phyloP scores from a whole-genome alignment of 2,797 vertebrate species.

The Rhinatrema bivittatum region DNA sequence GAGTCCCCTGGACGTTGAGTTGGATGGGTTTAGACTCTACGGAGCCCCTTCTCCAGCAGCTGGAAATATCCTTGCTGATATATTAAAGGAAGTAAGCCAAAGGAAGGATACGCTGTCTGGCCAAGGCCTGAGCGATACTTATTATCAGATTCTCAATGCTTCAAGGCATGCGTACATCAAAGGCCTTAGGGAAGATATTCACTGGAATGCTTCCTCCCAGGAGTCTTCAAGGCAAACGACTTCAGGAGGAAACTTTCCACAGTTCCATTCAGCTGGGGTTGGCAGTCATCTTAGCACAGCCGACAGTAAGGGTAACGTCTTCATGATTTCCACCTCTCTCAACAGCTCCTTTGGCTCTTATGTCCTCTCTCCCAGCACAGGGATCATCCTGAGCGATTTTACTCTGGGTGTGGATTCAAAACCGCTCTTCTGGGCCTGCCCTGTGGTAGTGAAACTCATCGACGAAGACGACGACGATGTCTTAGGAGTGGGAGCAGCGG shows the following conservation, averaged over 20 bases:
- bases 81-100: neutral
- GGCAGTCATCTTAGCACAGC: slow-evolving; percentile 40
- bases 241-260: fast-evolving
- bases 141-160: neutral
- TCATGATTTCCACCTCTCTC: slow-evolving; percentile 46
- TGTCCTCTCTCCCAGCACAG: slow-evolving; percentile 36
- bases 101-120: neutral
- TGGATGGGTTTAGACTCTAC: slow-evolving; percentile 3
- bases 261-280: neutral
- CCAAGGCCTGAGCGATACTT: too few species aligned
- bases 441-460: slow-evolving; percentile 33
- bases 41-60: slow-evolving; percentile 27
- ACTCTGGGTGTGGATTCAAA: neutral
- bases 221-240: too few species aligned
- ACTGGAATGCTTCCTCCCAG: slow-evolving; percentile 1
- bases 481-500: slow-evolving; percentile 35
- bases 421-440: slow-evolving; percentile 33
- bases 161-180: neutral
- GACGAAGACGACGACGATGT: too few species aligned
- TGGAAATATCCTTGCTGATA: slow-evolving; percentile 10
- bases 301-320: slow-evolving; percentile 38
- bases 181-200: neutral
- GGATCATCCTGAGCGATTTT: slow-evolving; percentile 47
- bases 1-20: slow-evolving; percentile 7
- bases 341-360: slow-evolving; percentile 52